These are phyloP conservation scores for Anthophora plumipes DNA, from an alignment of 2,888 invertebrate species.

Conservation along the genomic window DNA sequence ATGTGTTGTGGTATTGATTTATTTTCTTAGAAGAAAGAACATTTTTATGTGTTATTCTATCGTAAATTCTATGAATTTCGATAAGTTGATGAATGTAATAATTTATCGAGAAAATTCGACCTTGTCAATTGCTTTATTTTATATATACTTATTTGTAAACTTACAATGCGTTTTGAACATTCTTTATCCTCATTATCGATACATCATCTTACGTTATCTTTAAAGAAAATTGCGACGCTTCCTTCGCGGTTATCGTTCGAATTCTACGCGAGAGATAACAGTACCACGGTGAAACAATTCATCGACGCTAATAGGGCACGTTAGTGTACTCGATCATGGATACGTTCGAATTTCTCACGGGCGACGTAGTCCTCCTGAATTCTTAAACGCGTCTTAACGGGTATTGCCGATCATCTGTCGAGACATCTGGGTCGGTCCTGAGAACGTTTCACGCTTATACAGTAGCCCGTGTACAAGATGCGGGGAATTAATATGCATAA, in stretches of 20 bases:
- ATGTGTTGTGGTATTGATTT: too few relatives aligned
- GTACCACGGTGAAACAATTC: neutral
- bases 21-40: too few relatives aligned
- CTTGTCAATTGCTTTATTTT: too few relatives aligned
- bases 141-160: too few relatives aligned
- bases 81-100: too few relatives aligned
- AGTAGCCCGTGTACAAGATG: constrained; percentile 56
- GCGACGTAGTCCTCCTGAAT: constrained; percentile 24
- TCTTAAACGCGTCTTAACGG: constrained; percentile 56
- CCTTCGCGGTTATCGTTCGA: neutral
- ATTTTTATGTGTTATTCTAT: too few relatives aligned
- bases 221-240: neutral
- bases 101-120: too few relatives aligned
- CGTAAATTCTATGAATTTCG: too few relatives aligned
- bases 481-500: constrained; percentile 74
- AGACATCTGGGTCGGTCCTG: constrained; percentile 69
- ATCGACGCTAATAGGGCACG: neutral
- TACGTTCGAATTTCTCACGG: constrained; percentile 18
- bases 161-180: too few relatives aligned
- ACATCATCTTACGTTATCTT: neutral
- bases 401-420: constrained; percentile 58
- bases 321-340: neutral
- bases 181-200: neutral
- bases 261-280: neutral
- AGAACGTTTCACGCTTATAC: constrained; percentile 66